A percentile compares a stretch with the other conserved stretches of the same genome.
Evolutionary conservation across 1,140 invertebrate species (phyloP).

Genomic region (Calosoma granatense): DNA sequence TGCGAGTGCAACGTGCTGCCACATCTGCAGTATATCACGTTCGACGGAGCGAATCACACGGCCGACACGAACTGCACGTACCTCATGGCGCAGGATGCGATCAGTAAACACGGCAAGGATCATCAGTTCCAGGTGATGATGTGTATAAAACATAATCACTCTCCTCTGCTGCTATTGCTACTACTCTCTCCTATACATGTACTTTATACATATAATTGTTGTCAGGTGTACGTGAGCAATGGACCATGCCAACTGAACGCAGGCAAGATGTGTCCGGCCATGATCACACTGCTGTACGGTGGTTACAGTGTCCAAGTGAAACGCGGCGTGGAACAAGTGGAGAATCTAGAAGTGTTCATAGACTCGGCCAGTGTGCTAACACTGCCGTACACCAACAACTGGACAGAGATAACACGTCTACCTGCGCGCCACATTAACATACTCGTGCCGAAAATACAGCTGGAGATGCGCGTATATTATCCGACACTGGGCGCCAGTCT

Average conservation of each 20-base stretch:
- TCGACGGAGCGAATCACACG: slow-evolving; percentile 59
- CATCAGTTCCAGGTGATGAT: slow-evolving; percentile 51
- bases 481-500: slow-evolving; percentile 35
- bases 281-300: slow-evolving; percentile 37
- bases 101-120: slow-evolving; percentile 31
- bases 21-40: slow-evolving; percentile 59
- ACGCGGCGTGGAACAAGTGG: slow-evolving; percentile 31
- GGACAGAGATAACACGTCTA: slow-evolving; percentile 37
- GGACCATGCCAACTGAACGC: slow-evolving; percentile 40
- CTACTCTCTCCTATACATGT: no score
- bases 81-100: slow-evolving; percentile 53
- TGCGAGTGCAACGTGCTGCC: slow-evolving; percentile 67
- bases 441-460: slow-evolving; percentile 35
- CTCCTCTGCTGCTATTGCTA: not conserved
- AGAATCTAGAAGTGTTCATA: slow-evolving; percentile 22
- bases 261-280: slow-evolving; percentile 45
- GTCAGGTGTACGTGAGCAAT: slow-evolving; percentile 50
- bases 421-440: slow-evolving; percentile 40
- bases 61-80: slow-evolving; percentile 73
- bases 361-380: slow-evolving; percentile 35
- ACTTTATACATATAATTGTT: slow-evolving; percentile 16
- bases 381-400: slow-evolving; percentile 40
- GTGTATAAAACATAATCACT: not conserved
- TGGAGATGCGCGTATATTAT: slow-evolving; percentile 37
- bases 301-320: slow-evolving; percentile 26